Conservation (phyloP, 2,888 invertebrate species). For the Nemoura dubitans region DNA sequence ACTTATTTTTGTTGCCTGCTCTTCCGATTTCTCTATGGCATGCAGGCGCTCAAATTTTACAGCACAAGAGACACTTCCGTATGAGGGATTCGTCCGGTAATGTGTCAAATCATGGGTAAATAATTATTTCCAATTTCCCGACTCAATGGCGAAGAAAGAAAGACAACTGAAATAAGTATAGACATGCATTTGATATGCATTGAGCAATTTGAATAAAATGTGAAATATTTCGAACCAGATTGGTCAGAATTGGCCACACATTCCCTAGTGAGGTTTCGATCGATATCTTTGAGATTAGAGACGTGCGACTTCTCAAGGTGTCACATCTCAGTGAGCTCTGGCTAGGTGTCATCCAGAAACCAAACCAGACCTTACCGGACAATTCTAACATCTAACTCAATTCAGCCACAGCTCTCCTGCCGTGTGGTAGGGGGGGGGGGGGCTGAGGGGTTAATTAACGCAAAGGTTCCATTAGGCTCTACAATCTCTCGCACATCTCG, state of each 20-base stretch:
- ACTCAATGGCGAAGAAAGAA: no score
- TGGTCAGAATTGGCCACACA: no score
- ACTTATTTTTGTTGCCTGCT: not conserved
- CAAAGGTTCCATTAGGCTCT: not conserved
- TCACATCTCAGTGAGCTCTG: not conserved
- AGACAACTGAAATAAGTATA: no score
- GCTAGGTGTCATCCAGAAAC: not conserved
- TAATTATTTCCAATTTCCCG: no score
- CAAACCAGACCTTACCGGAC: no score
- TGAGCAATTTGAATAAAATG: no score
- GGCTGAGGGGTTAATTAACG: not conserved
- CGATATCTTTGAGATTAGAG: not conserved
- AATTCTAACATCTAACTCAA: not conserved
- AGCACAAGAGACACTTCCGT: not conserved
- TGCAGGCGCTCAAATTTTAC: not conserved
- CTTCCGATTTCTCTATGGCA: not conserved
- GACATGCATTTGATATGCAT: no score
- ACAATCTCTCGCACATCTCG: not conserved
- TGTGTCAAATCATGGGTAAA: no score
- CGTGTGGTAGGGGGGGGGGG: not conserved
- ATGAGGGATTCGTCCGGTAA: not conserved
- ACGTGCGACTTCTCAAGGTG: not conserved
- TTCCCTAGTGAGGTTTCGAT: not conserved
- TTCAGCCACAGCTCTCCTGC: not conserved
- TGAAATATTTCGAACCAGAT: no score